Evolutionary conservation across 2,797 vertebrate species (phyloP).

Genomic region (Sebastes variabilis): DNA sequence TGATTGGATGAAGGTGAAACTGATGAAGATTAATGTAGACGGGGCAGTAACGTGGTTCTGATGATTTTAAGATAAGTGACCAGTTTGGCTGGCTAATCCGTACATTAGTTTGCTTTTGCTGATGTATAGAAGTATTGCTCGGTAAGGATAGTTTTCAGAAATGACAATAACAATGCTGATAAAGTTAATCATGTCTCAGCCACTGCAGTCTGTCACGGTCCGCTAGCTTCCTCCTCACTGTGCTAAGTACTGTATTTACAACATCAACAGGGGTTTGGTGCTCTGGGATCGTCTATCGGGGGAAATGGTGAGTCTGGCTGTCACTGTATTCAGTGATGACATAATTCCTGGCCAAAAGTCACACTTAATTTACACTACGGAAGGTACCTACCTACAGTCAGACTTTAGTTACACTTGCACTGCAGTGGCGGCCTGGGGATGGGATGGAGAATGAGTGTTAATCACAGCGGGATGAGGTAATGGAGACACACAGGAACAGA

Average conservation of each 20-base stretch:
- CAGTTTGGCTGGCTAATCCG: not conserved
- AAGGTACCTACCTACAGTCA: slow-evolving; percentile 83
- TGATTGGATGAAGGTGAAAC: slow-evolving; percentile 35
- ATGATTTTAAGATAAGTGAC: not conserved
- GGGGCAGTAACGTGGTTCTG: not conserved
- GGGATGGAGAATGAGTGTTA: slow-evolving; percentile 85
- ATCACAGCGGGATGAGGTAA: slow-evolving; percentile 67
- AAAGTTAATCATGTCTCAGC: slow-evolving; percentile 45
- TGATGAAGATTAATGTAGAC: slow-evolving; percentile 24
- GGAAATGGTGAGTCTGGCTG: slow-evolving; percentile 46
- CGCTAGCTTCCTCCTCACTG: slow-evolving; percentile 33
- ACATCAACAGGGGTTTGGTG: slow-evolving; percentile 46
- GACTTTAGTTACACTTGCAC: slow-evolving; percentile 84
- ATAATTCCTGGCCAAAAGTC: slow-evolving; percentile 61
- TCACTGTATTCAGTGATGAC: slow-evolving; percentile 56
- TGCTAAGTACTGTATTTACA: slow-evolving; percentile 44
- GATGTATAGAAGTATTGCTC: not conserved
- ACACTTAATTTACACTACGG: slow-evolving; percentile 69
- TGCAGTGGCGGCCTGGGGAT: slow-evolving; percentile 84
- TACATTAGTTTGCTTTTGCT: not conserved
- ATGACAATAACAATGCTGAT: slow-evolving; percentile 22
- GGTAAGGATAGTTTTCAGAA: not conserved
- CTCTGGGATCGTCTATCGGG: slow-evolving; percentile 49
- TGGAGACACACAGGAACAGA: slow-evolving; percentile 52
- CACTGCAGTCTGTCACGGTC: slow-evolving; percentile 63